These are phyloP conservation scores for Poeciliopsis presidionis DNA, from an alignment of 2,797 vertebrate genomes.

Conservation along the genomic window DNA sequence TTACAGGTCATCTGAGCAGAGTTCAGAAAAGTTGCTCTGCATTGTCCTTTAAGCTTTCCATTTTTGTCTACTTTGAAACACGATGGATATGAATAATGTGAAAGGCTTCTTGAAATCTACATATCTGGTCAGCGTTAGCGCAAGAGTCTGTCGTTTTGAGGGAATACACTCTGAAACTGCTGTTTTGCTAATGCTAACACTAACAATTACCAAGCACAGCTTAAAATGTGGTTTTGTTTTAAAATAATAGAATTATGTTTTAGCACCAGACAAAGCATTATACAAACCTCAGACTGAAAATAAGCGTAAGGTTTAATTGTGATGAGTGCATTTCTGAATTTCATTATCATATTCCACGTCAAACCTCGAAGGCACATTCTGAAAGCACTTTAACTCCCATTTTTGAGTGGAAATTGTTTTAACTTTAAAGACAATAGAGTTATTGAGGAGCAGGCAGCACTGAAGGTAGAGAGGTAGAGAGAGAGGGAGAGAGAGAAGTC, in stretches of 20 bases:
- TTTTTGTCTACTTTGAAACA: not conserved
- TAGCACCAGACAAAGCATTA: not conserved
- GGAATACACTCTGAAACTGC: not conserved
- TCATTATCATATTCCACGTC: conserved; percentile 30
- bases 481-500: conserved; percentile 41
- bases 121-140: too few relatives aligned
- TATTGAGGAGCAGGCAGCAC: conserved; percentile 48
- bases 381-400: conserved; percentile 8
- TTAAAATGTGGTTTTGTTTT: not conserved
- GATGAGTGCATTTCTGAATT: conserved; percentile 36
- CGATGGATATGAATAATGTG: not conserved
- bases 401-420: conserved; percentile 51
- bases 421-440: conserved; percentile 51
- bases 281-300: not conserved
- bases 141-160: not conserved
- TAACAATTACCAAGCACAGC: not conserved
- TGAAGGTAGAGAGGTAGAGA: conserved; percentile 28
- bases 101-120: not conserved
- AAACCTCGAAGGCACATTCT: conserved; percentile 16
- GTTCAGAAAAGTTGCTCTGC: not conserved
- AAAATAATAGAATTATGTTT: not conserved
- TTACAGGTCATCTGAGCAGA: not conserved
- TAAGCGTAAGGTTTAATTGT: not conserved
- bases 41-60: not conserved
- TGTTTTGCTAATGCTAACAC: not conserved